Evolutionary conservation across 2,797 vertebrate genomes (phyloP), one percentile per base, ranked within the genome.

Genomic region (Anguilla obscura): DNA sequence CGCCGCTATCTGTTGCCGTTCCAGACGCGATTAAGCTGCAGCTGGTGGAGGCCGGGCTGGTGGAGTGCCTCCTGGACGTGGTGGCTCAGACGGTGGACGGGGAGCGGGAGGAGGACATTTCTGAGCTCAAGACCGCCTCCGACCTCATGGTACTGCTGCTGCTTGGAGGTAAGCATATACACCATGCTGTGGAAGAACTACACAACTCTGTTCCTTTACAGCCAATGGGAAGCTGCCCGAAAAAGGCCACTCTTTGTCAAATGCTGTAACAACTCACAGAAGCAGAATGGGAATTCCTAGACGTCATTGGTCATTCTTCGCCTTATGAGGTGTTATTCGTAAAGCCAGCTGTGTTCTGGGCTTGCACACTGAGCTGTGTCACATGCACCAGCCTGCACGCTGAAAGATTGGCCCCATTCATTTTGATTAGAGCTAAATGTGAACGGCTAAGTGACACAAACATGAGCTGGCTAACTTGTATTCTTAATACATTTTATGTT

Each of bases 101-200:
- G 66, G 97, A 98, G 90, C 96, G 97, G 91, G 98, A 99, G 79
- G 98, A 99, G 86, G 98, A 99, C 88, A 87, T 97, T 45, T 96
- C 98, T 90, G 98, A 99, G 89, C 98, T 99, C 84, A 99, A 99
- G 96, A 99, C 98, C 0, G 96, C 98, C 84, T 99, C 98, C 0
- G 98, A 99, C 94, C 97, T 99, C 88, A 99, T 99, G 98, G 98
- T 99, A 85, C 96, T 99, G 0, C 95, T 99, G 92, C 94, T 99
- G 89, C 96, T 99, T 63, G 98, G 98, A 95, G 98, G 98, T 98
- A 93, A 50, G 56, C 0, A 24, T 0, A 33, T 74, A 5, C 10
- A 36, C 71, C 1, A 5, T 33, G 14, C 27, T 40, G 74, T 79
- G 74, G 10, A 18, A 18, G 0, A 9, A 30, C 30, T 14, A 10